phyloP scores from a whole-genome alignment of 2,113 vertebrate genomes.

The Polyodon spathula region DNA sequence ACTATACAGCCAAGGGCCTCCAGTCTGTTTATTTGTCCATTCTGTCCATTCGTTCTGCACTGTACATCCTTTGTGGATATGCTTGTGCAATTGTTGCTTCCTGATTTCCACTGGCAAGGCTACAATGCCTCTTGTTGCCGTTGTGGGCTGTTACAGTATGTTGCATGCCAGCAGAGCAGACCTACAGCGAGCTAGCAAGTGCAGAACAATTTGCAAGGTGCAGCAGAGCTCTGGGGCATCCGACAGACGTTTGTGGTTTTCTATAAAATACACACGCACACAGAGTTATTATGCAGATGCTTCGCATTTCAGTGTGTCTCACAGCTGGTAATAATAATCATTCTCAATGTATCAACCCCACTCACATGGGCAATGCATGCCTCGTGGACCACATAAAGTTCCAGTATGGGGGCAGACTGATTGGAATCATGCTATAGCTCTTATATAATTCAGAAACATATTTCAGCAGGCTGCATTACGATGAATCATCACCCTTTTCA shows the following conservation, averaged over 20 bases:
- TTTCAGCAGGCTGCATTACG: too few relatives aligned
- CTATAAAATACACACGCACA: neutral
- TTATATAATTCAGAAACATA: too few relatives aligned
- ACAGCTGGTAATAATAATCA: too few relatives aligned
- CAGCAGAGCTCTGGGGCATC: neutral
- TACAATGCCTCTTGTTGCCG: neutral
- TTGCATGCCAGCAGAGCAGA: neutral
- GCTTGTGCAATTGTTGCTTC: slow-evolving; percentile 8
- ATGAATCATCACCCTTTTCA: too few relatives aligned
- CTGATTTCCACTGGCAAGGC: neutral
- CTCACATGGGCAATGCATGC: too few relatives aligned
- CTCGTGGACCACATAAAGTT: too few relatives aligned
- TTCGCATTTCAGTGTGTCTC: too few relatives aligned
- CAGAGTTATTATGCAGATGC: too few relatives aligned
- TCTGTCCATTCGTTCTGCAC: neutral
- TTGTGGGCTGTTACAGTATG: neutral
- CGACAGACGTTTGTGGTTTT: neutral
- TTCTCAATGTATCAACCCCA: too few relatives aligned
- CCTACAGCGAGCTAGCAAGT: neutral
- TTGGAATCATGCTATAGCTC: too few relatives aligned
- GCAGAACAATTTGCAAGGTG: neutral
- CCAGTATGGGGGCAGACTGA: too few relatives aligned
- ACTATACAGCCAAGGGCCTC: neutral
- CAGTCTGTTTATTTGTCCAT: neutral
- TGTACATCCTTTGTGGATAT: slow-evolving; percentile 5